These are phyloP conservation scores for Stictocephala bisonia DNA, from an alignment of 2,888 invertebrate genomes.

Conservation along the genomic window DNA sequence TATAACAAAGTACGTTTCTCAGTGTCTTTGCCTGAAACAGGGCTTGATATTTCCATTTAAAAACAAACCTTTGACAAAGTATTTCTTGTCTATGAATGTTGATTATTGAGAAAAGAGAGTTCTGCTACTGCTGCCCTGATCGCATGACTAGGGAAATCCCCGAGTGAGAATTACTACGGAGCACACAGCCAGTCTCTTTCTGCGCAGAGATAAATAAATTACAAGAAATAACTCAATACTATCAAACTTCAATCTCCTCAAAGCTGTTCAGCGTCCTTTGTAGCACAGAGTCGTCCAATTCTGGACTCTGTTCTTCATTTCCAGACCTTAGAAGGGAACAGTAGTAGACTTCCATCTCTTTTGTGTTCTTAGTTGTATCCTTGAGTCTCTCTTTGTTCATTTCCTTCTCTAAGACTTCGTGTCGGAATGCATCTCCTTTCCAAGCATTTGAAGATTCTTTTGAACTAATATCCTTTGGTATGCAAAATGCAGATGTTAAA, in stretches of 20 bases:
- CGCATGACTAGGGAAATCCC: no score
- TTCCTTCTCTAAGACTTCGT: conserved; percentile 43
- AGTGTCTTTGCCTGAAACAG: no score
- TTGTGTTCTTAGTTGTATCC: conserved; percentile 55
- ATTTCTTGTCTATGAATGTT: no score
- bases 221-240: not conserved
- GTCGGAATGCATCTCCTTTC: conserved; percentile 35
- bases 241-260: conserved; percentile 37
- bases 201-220: conserved; percentile 8
- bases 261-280: conserved; percentile 36
- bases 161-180: no score
- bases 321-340: conserved; percentile 63
- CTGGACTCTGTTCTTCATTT: not conserved
- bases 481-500: conserved; percentile 55
- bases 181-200: no score
- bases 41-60: no score
- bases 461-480: conserved; percentile 51
- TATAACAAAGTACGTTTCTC: no score
- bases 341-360: conserved; percentile 65
- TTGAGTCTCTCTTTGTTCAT: conserved; percentile 45
- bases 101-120: no score
- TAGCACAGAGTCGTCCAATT: conserved; percentile 39
- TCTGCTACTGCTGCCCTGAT: no score
- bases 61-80: no score
- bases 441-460: conserved; percentile 20